Percentiles rank a stretch among this genome's conserved stretches.
Conservation (phyloP, 2,113 vertebrate genomes). For the Dasyurus viverrinus region DNA sequence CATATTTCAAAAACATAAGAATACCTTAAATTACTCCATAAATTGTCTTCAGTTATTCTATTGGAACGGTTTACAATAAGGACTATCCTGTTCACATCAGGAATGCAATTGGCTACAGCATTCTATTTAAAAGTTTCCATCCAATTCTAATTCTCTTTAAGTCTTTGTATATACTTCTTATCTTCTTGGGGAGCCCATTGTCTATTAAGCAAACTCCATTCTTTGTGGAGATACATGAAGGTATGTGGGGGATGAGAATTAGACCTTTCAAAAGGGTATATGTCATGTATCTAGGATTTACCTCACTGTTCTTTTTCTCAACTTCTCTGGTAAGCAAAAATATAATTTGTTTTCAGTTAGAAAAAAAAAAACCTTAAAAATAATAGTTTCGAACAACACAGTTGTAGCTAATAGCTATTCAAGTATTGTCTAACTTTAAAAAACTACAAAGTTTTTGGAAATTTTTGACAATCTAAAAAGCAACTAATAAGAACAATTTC, state of each 20-base stretch:
- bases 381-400: background rate
- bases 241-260: background rate
- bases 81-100: constrained; percentile 30
- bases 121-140: background rate
- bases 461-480: background rate
- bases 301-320: background rate
- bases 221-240: constrained; percentile 58
- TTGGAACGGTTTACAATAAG: constrained; percentile 4
- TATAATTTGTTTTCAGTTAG: background rate
- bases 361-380: background rate
- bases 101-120: background rate
- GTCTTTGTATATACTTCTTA: constrained; percentile 33
- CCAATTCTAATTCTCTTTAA: background rate
- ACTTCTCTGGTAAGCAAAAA: background rate
- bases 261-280: background rate
- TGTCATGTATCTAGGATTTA: background rate
- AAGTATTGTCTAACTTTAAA: background rate
- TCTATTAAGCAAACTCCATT: constrained; percentile 14
- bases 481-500: background rate
- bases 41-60: constrained; percentile 7
- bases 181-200: constrained; percentile 10
- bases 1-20: constrained; percentile 27
- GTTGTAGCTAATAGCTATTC: background rate
- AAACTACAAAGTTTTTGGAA: background rate
- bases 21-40: constrained; percentile 35